Evolutionary conservation across 2,113 vertebrate species (phyloP), one percentile per base, ranked within the genome.

Genomic region (Hippocampus comes): DNA sequence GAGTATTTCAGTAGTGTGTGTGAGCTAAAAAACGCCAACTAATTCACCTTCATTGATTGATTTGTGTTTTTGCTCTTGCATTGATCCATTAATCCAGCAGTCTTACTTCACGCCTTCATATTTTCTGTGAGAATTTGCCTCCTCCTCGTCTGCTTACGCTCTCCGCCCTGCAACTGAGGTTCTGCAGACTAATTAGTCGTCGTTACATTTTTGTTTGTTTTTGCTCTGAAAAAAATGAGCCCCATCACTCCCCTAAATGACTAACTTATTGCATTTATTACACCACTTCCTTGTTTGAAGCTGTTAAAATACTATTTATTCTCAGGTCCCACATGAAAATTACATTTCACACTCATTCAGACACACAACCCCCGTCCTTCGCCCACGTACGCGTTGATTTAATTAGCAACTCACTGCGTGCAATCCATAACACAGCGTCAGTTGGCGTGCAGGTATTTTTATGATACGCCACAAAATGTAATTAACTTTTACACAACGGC

Each of bases 1-100:
- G 49, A 7, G 17, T 0, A 5, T 49, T 49, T 49, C 15, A 49
- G 48, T 18, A 18, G 12, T 17, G 48, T 17, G 46, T 49, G 15
- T 49, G 15, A 49, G 46, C 46, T 17, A 17, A 49, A 49, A 49
- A 49, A 17, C 8, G 4, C 4, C 30, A 34, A 34, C 30, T 34
- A 34, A 34, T 34, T 34, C 30, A 34, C 30, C 30, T 5, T 34
- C 4, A 5, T 5, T 56, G 53, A 9, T 55, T 55, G 14, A 10
- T 60, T 60, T 27, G 30, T 60, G 6, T 4, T 30, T 18, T 60
- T 17, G 63, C 63, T 61, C 51, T 59, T 25, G 68, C 55, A 80
- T 72, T 72, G 74, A 84, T 86, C 81, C 73, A 81, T 73, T 78
- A 75, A 82, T 67, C 70, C 15, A 0, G 17, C 1, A 0, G 38